phyloP scores from a whole-genome alignment of 2,797 vertebrate species.

The Sebastes trivittatus region DNA sequence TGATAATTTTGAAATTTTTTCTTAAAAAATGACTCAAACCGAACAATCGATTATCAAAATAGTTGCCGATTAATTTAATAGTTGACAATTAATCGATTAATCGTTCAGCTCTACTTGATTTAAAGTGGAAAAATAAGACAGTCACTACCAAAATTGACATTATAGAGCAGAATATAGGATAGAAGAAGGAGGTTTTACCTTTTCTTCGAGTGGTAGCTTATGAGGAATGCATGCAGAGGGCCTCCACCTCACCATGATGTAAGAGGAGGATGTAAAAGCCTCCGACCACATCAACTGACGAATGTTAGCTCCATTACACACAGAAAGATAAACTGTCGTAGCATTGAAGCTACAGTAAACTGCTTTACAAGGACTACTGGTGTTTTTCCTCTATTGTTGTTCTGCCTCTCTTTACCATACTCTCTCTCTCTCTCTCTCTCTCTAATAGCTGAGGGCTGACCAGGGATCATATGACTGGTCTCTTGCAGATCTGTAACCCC shows the following conservation, averaged over 20 bases:
- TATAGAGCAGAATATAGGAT: background rate
- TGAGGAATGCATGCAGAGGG: background rate
- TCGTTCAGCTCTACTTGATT: background rate
- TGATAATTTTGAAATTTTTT: fast-evolving
- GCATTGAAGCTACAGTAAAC: slow-evolving; percentile 8
- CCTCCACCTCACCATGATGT: slow-evolving; percentile 2
- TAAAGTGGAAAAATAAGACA: background rate
- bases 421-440: slow-evolving; percentile 4
- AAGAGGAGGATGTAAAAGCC: slow-evolving; percentile 5
- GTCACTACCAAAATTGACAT: background rate
- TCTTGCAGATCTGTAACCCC: slow-evolving; percentile 37
- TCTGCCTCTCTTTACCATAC: slow-evolving; percentile 9
- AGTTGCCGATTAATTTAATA: too few species aligned
- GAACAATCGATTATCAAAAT: too few species aligned
- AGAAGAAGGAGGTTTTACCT: slow-evolving; percentile 11
- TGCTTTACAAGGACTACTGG: background rate
- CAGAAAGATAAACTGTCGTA: background rate
- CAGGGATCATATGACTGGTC: slow-evolving; percentile 70
- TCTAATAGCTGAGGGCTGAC: slow-evolving; percentile 68
- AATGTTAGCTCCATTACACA: slow-evolving; percentile 8
- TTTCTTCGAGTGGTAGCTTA: background rate
- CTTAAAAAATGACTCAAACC: too few species aligned
- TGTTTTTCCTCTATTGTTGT: slow-evolving; percentile 11
- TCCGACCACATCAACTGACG: background rate
- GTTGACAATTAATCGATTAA: too few species aligned